These are phyloP conservation scores for Melanotaenia trifasciata DNA, from an alignment of 2,797 vertebrate genomes.

Conservation along the genomic window DNA sequence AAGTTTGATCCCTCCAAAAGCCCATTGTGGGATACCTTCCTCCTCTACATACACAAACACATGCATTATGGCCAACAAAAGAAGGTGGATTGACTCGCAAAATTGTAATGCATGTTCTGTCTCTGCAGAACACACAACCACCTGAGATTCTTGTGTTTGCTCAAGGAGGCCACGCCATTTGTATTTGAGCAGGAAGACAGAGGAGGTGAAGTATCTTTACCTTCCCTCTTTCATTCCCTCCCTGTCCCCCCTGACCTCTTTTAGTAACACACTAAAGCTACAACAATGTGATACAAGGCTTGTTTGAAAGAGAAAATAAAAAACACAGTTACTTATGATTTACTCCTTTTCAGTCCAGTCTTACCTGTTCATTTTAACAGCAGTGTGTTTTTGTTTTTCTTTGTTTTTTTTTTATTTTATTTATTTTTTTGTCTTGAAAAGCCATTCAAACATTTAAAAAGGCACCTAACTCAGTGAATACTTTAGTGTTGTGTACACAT, in stretches of 20 bases:
- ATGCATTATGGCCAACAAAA: background rate
- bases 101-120: conserved; percentile 16
- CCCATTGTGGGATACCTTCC: background rate
- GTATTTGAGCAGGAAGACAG: conserved; percentile 42
- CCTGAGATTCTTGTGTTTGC: conserved; percentile 61
- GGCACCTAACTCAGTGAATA: too few species aligned
- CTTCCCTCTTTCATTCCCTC: conserved; percentile 4
- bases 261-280: conserved; percentile 7
- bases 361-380: background rate
- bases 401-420: background rate
- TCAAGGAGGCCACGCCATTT: conserved; percentile 46
- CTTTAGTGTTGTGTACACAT: background rate
- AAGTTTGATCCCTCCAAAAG: background rate
- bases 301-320: background rate
- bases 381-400: too few species aligned
- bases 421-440: background rate
- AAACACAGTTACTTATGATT: background rate
- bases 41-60: background rate
- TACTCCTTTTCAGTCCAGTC: background rate
- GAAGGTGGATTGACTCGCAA: conserved; percentile 38
- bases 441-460: too few species aligned
- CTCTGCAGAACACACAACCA: conserved; percentile 10
- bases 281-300: background rate
- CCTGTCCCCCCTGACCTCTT: background rate
- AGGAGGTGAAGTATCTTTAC: conserved; percentile 31